These are phyloP conservation scores for Brachyptera risi DNA, from an alignment of 2,888 invertebrate species.

Conservation along the genomic window DNA sequence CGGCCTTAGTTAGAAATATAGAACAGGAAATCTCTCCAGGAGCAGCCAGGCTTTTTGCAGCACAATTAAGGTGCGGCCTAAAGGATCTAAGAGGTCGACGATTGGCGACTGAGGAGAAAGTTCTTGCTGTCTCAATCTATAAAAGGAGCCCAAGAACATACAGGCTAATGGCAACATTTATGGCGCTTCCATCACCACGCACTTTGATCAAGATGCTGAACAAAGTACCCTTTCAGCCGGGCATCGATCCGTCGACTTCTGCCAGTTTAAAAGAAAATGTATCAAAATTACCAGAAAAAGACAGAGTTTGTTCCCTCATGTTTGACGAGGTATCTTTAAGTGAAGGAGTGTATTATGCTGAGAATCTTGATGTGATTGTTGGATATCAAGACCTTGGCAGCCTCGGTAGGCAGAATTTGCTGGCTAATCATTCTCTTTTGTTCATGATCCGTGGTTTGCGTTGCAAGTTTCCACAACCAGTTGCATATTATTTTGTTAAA, in stretches of 20 bases:
- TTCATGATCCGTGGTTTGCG: conserved; percentile 25
- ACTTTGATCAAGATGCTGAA: conserved; percentile 9
- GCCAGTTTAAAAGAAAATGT: not conserved
- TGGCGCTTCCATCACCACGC: conserved; percentile 15
- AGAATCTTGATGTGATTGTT: conserved; percentile 12
- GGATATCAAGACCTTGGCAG: conserved; percentile 24
- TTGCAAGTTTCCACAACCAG: conserved; percentile 21
- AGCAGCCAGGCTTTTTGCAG: not conserved
- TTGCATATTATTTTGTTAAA: conserved; percentile 25
- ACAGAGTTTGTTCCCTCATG: conserved; percentile 5
- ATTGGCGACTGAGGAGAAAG: conserved; percentile 8
- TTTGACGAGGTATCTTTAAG: conserved; percentile 20
- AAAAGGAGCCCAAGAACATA: conserved; percentile 19
- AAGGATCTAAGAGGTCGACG: not conserved
- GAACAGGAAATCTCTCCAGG: too few species aligned
- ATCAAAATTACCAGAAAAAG: not conserved
- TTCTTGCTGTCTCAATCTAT: conserved; percentile 15
- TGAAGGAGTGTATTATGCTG: conserved; percentile 2
- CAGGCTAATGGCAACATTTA: not conserved
- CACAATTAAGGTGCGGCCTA: not conserved
- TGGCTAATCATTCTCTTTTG: conserved; percentile 23
- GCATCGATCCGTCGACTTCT: not conserved
- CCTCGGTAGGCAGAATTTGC: conserved; percentile 15
- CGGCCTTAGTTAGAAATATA: too few species aligned
- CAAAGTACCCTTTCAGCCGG: conserved; percentile 13